phyloP scores from a whole-genome alignment of 2,888 invertebrate genomes.

The Brenthis daphne region DNA sequence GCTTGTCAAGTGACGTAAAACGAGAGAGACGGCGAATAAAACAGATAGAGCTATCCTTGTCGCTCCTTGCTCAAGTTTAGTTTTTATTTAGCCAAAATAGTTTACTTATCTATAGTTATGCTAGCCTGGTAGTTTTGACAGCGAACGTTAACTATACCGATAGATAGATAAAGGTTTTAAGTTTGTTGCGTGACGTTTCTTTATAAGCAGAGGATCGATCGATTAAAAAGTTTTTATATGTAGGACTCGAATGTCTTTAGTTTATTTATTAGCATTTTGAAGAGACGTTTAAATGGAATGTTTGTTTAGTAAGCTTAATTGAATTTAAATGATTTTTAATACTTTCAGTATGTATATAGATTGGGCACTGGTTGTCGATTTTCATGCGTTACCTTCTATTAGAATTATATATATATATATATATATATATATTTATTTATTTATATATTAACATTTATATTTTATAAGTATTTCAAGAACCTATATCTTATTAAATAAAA shows the following conservation, averaged over 20 bases:
- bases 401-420: too few relatives aligned
- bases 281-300: conserved; percentile 6
- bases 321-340: too few relatives aligned
- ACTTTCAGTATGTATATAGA: too few relatives aligned
- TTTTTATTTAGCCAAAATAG: conserved; percentile 79
- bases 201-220: conserved; percentile 37
- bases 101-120: conserved; percentile 70
- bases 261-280: conserved; percentile 10
- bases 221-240: conserved; percentile 35
- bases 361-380: too few relatives aligned
- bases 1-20: conserved; percentile 81
- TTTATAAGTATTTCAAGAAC: too few relatives aligned
- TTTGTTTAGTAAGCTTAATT: conserved; percentile 5
- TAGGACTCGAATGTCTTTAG: conserved; percentile 1
- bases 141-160: conserved; percentile 77
- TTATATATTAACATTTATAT: too few relatives aligned
- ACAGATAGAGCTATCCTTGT: conserved; percentile 65
- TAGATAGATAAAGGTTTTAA: conserved; percentile 61
- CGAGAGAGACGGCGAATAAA: conserved; percentile 61
- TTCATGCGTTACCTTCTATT: too few relatives aligned
- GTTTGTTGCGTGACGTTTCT: conserved; percentile 46
- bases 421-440: too few relatives aligned
- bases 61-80: conserved; percentile 68
- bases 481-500: too few relatives aligned
- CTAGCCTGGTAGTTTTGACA: conserved; percentile 76